Evolutionary conservation across 2,113 vertebrate species (phyloP), one percentile per base, ranked within the genome.

Genomic region (Marmota monax): DNA sequence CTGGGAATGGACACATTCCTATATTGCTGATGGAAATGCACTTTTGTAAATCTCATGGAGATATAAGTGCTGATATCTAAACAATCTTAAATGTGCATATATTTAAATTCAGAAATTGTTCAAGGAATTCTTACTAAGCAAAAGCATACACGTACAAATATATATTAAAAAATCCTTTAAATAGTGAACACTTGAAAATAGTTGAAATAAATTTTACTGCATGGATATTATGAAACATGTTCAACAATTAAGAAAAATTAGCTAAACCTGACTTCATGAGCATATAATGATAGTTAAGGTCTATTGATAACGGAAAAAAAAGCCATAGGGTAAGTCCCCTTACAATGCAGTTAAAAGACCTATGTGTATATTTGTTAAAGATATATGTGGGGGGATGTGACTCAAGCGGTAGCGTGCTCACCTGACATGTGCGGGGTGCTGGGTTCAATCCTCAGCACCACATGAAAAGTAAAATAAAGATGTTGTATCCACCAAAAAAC

Each of bases 131-230:
- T 65, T 22, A 34, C 8, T 77, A 65, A 85, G 90, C 37, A 83
- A 13, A 90, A 88, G 67, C 34, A 63, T 73, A 32, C 83, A 32
- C 42, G 7, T 61, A 87, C 9, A 89, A 87, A 77, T 18, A 45
- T 67, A 14, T 13, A 25, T 13, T 67, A 67, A 90, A 53, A 32
- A 78, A 51, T 78, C 27, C 58, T 90, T 65, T 61, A 58, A 83
- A 69, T 34, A 67, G 12, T 93, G 23, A 88, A 76, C 79, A 92
- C 63, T 63, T 65, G 11, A 96, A 93, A 70, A 69, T 51, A 83
- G 45, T 70, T 17, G 27, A 73, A 87, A 79, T 79, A 86, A 69
- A 82, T 78, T 82, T 79, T 76, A 74, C 67, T 63, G 8, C 6
- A 14, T 20, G 11, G 29, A 53, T 48, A 53, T 63, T 77, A 85